A percentile compares a stretch with the other conserved stretches of the same genome.
Evolutionary conservation across 1,140 invertebrate genomes (phyloP).

Genomic region (Drosophila leontia): DNA sequence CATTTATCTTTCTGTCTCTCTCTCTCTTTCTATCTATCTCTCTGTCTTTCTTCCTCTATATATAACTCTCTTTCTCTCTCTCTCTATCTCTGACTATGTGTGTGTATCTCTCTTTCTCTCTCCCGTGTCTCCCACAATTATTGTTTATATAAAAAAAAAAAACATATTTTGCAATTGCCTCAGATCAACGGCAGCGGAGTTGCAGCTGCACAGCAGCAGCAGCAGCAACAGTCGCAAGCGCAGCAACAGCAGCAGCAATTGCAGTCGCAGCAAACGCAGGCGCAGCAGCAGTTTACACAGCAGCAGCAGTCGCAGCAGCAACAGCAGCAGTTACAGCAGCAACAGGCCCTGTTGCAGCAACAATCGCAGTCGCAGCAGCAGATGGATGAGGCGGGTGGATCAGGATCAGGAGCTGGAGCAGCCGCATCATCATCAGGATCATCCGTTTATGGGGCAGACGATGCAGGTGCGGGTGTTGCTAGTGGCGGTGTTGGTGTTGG

Average conservation of each 20-base stretch:
- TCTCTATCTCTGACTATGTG: slow-evolving; percentile 60
- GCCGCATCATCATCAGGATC: slow-evolving; percentile 39
- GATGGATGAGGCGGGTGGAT: slow-evolving; percentile 5
- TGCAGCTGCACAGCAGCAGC: slow-evolving; percentile 47
- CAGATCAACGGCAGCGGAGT: slow-evolving; percentile 74
- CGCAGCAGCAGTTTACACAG: slow-evolving; percentile 39
- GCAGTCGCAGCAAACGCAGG: slow-evolving; percentile 43
- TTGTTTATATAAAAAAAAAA: slow-evolving; percentile 62
- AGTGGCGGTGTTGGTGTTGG: slow-evolving; percentile 77
- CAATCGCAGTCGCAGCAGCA: slow-evolving; percentile 15
- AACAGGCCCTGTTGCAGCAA: slow-evolving; percentile 6
- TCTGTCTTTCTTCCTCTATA: slow-evolving; percentile 32
- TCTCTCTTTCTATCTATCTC: slow-evolving; percentile 49
- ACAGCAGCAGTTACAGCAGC: slow-evolving; percentile 28
- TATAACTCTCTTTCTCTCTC: slow-evolving; percentile 37
- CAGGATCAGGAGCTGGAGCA: slow-evolving; percentile 16
- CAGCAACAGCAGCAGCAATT: slow-evolving; percentile 53
- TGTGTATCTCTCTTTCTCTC: slow-evolving; percentile 68
- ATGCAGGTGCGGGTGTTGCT: slow-evolving; percentile 82
- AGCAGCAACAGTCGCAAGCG: slow-evolving; percentile 47
- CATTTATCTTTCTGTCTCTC: slow-evolving; percentile 75
- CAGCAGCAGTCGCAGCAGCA: slow-evolving; percentile 28
- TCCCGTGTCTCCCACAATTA: slow-evolving; percentile 68
- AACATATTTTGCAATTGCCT: slow-evolving; percentile 59
- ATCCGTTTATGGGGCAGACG: slow-evolving; percentile 73